phyloP scores from a whole-genome alignment of 1,140 invertebrate genomes.

The Homarus americanus region DNA sequence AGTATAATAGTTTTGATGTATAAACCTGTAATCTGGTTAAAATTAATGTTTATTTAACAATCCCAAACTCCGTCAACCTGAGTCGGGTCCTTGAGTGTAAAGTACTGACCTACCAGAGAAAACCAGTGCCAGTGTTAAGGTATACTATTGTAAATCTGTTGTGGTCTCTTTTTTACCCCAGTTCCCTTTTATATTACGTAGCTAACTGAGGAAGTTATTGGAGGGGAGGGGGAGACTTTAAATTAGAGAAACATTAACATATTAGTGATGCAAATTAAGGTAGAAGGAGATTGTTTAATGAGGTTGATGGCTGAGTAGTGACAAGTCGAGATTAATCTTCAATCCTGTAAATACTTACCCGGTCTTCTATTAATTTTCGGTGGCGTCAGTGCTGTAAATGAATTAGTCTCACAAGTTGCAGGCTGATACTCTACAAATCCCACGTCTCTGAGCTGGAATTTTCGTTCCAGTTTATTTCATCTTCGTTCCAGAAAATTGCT shows the following conservation, averaged over 20 bases:
- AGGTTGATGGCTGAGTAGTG: neutral
- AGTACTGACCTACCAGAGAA: neutral
- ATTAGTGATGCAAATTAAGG: slow-evolving; percentile 10
- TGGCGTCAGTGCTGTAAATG: slow-evolving; percentile 62
- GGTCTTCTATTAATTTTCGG: slow-evolving; percentile 51
- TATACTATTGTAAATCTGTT: neutral
- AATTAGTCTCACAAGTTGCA: slow-evolving; percentile 71
- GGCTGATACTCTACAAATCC: slow-evolving; percentile 66
- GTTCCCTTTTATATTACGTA: neutral
- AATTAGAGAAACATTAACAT: neutral
- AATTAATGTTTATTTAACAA: too few relatives aligned
- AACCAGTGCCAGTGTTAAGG: neutral
- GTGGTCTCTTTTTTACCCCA: neutral
- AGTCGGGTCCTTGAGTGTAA: too few relatives aligned
- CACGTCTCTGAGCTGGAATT: slow-evolving; percentile 36
- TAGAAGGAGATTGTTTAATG: slow-evolving; percentile 7
- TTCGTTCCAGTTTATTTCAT: slow-evolving; percentile 63
- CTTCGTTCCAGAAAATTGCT: slow-evolving; percentile 59
- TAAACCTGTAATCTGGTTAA: too few relatives aligned
- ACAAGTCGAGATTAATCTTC: slow-evolving; percentile 31
- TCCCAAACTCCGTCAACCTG: too few relatives aligned
- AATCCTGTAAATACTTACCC: slow-evolving; percentile 27
- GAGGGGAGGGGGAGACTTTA: neutral
- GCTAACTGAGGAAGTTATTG: neutral
- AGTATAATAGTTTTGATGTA: too few relatives aligned